Conservation (phyloP, 2,888 invertebrate species). For the Stenurella melanura region DNA sequence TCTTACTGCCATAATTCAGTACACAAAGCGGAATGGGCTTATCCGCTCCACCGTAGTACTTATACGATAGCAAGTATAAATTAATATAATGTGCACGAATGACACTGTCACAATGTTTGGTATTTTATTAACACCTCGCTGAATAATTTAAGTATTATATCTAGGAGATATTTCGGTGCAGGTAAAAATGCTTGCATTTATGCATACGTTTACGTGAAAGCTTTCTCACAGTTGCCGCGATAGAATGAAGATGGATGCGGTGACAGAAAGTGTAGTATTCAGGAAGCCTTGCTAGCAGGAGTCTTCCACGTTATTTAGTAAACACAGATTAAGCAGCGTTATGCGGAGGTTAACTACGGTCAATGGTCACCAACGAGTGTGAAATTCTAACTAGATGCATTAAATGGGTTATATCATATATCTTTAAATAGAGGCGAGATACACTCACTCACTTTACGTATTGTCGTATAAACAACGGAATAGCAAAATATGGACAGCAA, state of each 20-base stretch:
- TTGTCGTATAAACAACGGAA: neutral
- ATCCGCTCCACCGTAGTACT: neutral
- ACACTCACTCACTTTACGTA: neutral
- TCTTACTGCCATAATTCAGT: neutral
- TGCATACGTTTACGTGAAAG: slow-evolving; percentile 4
- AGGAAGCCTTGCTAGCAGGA: slow-evolving; percentile 46
- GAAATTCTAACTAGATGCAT: slow-evolving; percentile 53
- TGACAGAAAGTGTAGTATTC: slow-evolving; percentile 21
- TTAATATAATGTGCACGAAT: slow-evolving; percentile 4
- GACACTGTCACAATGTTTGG: slow-evolving; percentile 9
- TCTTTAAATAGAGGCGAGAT: slow-evolving; percentile 41
- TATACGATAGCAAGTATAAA: neutral
- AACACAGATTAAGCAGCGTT: slow-evolving; percentile 58
- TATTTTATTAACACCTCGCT: slow-evolving; percentile 9
- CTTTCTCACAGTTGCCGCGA: slow-evolving; percentile 26
- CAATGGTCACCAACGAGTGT: slow-evolving; percentile 60
- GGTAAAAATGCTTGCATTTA: slow-evolving; percentile 23
- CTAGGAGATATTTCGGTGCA: slow-evolving; percentile 17
- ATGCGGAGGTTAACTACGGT: slow-evolving; percentile 63
- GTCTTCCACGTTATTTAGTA: slow-evolving; percentile 54
- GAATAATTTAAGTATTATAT: slow-evolving; percentile 7
- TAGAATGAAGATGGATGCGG: slow-evolving; percentile 37
- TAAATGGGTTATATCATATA: slow-evolving; percentile 48
- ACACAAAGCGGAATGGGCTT: neutral
- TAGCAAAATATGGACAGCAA: neutral